Conservation (phyloP, 2,797 vertebrate species). For the Onychomys arenicola region DNA sequence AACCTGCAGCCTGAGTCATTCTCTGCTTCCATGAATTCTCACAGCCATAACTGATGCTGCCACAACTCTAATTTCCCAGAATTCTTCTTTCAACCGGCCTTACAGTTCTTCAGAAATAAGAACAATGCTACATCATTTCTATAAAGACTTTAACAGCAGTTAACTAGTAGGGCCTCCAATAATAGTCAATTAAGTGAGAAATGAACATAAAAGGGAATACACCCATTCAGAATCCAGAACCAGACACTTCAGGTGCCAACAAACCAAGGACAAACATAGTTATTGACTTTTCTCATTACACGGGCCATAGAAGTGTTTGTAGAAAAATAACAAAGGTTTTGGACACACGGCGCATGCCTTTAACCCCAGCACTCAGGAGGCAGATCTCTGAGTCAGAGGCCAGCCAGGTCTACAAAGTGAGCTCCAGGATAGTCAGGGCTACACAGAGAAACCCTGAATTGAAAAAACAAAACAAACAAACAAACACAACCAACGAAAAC, state of each 20-base stretch:
- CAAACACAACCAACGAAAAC: neutral
- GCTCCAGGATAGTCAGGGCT: neutral
- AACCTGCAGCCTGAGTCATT: neutral
- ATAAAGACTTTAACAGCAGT: neutral
- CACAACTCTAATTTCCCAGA: neutral
- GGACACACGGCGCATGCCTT: neutral
- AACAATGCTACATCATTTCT: neutral
- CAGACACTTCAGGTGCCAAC: neutral
- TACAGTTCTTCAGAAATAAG: slow-evolving; percentile 29
- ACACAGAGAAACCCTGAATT: neutral
- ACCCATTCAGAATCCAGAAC: slow-evolving; percentile 33
- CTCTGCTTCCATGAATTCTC: neutral
- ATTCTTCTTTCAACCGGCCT: neutral
- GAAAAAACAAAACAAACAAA: neutral
- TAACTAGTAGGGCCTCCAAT: neutral
- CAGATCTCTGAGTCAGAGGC: neutral
- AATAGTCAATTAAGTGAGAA: slow-evolving; percentile 40
- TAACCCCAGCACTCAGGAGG: neutral
- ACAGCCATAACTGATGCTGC: neutral
- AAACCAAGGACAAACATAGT: neutral
- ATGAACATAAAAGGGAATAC: neutral
- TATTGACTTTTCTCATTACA: neutral
- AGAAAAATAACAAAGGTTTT: neutral
- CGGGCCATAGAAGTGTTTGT: neutral
- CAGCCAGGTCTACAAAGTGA: neutral